phyloP scores from a whole-genome alignment of 1,140 invertebrate species.

The Lucilia sericata region DNA sequence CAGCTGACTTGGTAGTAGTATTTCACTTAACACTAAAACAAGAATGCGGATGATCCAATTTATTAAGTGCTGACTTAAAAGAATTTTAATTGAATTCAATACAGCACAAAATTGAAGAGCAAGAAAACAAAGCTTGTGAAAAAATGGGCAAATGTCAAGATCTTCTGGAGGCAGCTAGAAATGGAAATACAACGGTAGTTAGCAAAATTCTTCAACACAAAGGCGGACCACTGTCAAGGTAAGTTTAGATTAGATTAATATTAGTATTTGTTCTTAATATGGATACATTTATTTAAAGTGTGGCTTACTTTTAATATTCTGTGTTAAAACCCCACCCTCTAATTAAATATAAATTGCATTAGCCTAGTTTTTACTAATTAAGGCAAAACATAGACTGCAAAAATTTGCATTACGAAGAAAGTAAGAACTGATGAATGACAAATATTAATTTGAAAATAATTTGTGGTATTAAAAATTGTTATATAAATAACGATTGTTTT shows the following conservation, averaged over 20 bases:
- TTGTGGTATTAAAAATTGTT: no score
- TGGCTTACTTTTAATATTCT: neutral
- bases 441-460: no score
- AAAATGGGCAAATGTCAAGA: conserved; percentile 79
- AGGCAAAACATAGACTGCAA: no score
- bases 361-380: no score
- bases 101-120: neutral
- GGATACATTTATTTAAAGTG: no score
- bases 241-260: conserved; percentile 56
- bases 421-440: no score
- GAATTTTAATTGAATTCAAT: neutral
- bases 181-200: conserved; percentile 87
- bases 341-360: no score
- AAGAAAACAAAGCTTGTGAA: neutral
- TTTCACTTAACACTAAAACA: neutral
- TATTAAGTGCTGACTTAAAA: conserved; percentile 11
- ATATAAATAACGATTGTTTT: no score
- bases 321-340: neutral
- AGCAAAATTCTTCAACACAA: conserved; percentile 92
- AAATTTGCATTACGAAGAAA: no score
- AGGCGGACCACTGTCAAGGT: conserved; percentile 93
- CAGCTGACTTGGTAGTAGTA: neutral
- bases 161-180: conserved; percentile 92
- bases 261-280: no score
- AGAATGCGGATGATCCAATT: conserved; percentile 38